Evolutionary conservation across 2,888 invertebrate genomes (phyloP).

Genomic region (Adelphocoris suturalis): DNA sequence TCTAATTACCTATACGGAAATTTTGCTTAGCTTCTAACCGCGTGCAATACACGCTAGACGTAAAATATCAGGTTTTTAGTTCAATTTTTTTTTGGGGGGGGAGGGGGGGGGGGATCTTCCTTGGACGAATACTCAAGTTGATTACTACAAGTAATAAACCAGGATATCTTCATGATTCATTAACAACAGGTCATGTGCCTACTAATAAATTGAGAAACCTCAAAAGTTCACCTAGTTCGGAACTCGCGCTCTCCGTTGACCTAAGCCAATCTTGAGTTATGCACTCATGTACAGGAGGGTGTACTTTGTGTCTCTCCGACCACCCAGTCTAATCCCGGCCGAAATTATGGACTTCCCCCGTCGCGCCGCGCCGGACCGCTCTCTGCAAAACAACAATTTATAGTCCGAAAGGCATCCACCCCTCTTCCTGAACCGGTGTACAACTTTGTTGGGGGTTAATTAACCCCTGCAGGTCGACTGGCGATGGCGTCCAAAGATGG

Average conservation of each 20-base stretch:
- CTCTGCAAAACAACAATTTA: constrained; percentile 32
- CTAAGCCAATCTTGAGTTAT: not conserved
- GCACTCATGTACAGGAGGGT: constrained; percentile 20
- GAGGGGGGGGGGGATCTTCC: no score
- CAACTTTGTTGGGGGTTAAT: constrained; percentile 51
- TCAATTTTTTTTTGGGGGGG: no score
- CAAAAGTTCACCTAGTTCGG: not conserved
- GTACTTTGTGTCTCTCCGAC: constrained; percentile 19
- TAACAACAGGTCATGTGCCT: no score
- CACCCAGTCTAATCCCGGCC: not conserved
- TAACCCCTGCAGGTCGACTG: constrained; percentile 19
- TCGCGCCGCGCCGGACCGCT: not conserved
- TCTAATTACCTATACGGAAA: no score
- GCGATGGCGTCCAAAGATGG: constrained; percentile 21
- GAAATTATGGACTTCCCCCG: constrained; percentile 34
- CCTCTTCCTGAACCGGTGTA: constrained; percentile 8
- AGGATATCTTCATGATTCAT: no score
- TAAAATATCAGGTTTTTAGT: no score
- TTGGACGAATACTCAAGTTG: no score
- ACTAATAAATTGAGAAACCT: no score
- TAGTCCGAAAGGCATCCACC: constrained; percentile 23
- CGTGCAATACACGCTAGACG: no score
- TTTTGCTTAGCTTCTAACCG: no score
- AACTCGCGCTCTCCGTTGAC: not conserved
- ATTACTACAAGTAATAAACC: no score